These are phyloP conservation scores for Epiblema foenella DNA, from an alignment of 2,888 invertebrate species.

Conservation along the genomic window DNA sequence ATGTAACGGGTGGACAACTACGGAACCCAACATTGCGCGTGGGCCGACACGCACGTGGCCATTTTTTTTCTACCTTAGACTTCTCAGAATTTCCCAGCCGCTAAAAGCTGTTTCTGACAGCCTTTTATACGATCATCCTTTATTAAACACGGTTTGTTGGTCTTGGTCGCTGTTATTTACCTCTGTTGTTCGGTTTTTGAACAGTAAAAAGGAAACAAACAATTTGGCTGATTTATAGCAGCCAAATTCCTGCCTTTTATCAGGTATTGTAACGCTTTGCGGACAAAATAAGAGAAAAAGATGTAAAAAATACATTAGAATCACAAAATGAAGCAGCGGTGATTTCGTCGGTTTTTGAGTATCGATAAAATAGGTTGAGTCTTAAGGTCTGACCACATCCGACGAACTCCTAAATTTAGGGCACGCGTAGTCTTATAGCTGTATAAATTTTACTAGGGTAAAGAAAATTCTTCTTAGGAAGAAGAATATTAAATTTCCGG, in stretches of 20 bases:
- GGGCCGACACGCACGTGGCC: too few relatives aligned
- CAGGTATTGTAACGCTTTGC: background rate
- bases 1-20: too few relatives aligned
- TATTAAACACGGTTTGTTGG: background rate
- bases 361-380: constrained; percentile 19
- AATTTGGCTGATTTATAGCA: constrained; percentile 11
- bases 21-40: too few relatives aligned
- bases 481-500: constrained; percentile 22
- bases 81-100: background rate
- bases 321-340: constrained; percentile 12
- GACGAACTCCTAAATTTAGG: background rate
- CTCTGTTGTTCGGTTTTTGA: background rate
- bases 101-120: background rate
- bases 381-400: background rate
- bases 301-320: constrained; percentile 21
- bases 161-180: background rate
- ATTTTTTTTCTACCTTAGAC: background rate
- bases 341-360: background rate
- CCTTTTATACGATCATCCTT: background rate
- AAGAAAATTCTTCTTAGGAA: background rate
- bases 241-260: constrained; percentile 2
- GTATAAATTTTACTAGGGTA: background rate
- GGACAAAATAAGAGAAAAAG: constrained; percentile 13
- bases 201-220: background rate
- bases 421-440: background rate